Evolutionary conservation across 2,113 vertebrate genomes (phyloP).

Genomic region (Myrmecobius fasciatus): DNA sequence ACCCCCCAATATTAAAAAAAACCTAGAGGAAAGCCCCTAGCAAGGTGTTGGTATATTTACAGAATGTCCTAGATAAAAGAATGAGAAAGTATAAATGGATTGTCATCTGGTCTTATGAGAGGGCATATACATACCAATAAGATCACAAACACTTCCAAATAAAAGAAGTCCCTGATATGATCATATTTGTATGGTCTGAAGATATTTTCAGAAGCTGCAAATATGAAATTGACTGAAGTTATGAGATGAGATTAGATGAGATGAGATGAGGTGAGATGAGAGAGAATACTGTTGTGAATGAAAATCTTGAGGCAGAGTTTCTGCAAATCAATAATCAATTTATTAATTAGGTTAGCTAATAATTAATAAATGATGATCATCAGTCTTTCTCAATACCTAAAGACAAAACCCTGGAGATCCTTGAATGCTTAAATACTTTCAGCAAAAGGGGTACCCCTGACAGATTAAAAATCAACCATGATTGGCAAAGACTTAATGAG

Average conservation of each 20-base stretch:
- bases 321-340: too few relatives aligned
- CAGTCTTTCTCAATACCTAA: too few relatives aligned
- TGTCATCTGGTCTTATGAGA: not conserved
- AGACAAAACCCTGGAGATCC: too few relatives aligned
- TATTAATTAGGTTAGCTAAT: too few relatives aligned
- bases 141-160: not conserved
- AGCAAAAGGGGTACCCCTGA: too few relatives aligned
- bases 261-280: too few relatives aligned
- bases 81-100: not conserved
- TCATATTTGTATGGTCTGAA: not conserved
- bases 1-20: not conserved
- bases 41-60: not conserved
- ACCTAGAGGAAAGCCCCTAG: not conserved
- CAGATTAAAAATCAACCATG: too few relatives aligned
- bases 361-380: too few relatives aligned
- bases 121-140: not conserved
- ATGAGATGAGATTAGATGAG: too few relatives aligned
- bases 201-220: not conserved
- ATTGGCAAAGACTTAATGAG: too few relatives aligned
- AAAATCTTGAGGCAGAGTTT: too few relatives aligned
- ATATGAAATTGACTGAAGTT: not conserved
- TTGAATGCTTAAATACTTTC: too few relatives aligned
- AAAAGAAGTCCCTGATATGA: not conserved
- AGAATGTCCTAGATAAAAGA: not conserved
- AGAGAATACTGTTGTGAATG: not conserved